A percentile compares a stretch with the other conserved stretches of the same genome.
These are phyloP conservation scores for Cydia splendana DNA, from an alignment of 1,140 invertebrate species.

Conservation along the genomic window DNA sequence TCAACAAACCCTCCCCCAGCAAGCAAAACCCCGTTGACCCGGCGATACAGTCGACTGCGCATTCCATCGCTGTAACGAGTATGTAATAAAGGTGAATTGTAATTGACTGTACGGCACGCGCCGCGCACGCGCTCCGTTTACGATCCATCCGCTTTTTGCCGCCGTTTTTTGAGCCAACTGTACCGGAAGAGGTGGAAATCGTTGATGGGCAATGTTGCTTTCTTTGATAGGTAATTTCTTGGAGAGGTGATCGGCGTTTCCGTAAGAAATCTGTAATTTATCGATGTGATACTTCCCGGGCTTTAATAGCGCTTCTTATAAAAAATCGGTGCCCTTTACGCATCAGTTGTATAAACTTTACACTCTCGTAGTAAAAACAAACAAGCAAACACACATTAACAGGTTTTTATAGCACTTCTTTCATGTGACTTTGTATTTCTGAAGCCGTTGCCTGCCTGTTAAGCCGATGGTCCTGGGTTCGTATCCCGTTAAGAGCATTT, in stretches of 20 bases:
- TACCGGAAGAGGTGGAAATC: slow-evolving; percentile 18
- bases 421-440: too few relatives aligned
- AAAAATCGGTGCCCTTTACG: background rate
- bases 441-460: too few relatives aligned
- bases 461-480: too few relatives aligned
- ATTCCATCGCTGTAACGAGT: slow-evolving; percentile 48
- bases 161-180: background rate
- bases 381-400: too few relatives aligned
- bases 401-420: too few relatives aligned
- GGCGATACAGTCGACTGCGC: slow-evolving; percentile 65
- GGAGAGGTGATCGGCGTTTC: slow-evolving; percentile 9
- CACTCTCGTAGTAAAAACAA: background rate
- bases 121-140: background rate
- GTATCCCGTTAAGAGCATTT: too few relatives aligned
- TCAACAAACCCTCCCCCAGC: slow-evolving; percentile 20
- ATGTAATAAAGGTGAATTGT: slow-evolving; percentile 23
- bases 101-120: slow-evolving; percentile 21
- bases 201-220: background rate
- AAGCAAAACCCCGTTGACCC: slow-evolving; percentile 52
- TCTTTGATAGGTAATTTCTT: slow-evolving; percentile 1
- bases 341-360: background rate
- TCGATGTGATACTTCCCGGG: background rate
- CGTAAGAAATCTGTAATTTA: slow-evolving; percentile 6
- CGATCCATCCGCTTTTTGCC: background rate
- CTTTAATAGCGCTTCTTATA: background rate